phyloP scores from a whole-genome alignment of 2,113 vertebrate species.

The Aegithalos caudatus region DNA sequence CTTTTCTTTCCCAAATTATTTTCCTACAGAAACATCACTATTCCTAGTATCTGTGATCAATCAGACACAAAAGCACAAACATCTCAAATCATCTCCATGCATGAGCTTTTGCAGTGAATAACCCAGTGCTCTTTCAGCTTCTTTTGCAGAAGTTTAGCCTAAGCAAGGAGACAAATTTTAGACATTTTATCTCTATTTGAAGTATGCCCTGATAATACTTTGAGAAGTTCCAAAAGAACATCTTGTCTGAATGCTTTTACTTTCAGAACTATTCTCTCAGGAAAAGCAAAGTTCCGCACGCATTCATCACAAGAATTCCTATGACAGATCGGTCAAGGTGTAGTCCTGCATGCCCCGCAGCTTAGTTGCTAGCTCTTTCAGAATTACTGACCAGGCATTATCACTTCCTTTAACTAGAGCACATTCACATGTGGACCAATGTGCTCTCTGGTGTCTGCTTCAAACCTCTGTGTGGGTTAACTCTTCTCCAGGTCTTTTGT shows the following conservation, averaged over 20 bases:
- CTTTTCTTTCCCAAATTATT: background rate
- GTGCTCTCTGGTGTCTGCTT: background rate
- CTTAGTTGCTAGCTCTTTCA: background rate
- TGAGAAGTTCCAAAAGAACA: background rate
- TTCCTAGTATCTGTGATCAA: background rate
- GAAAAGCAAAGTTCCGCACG: background rate
- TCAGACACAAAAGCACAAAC: background rate
- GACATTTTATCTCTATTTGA: background rate
- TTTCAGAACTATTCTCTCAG: background rate
- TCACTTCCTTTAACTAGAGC: background rate
- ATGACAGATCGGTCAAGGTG: background rate
- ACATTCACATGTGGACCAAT: background rate
- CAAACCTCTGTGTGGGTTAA: background rate
- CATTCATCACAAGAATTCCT: background rate
- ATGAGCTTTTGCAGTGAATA: background rate
- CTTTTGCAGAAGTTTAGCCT: background rate
- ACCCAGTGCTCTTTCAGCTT: background rate
- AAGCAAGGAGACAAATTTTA: background rate
- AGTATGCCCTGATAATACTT: background rate
- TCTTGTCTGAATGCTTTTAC: background rate
- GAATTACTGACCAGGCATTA: background rate
- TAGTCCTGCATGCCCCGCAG: rapidly evolving
- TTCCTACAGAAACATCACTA: background rate
- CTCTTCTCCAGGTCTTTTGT: background rate
- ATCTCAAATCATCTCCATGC: background rate